phyloP scores from a whole-genome alignment of 1,140 invertebrate genomes.

The Leptoteleia sp. region DNA sequence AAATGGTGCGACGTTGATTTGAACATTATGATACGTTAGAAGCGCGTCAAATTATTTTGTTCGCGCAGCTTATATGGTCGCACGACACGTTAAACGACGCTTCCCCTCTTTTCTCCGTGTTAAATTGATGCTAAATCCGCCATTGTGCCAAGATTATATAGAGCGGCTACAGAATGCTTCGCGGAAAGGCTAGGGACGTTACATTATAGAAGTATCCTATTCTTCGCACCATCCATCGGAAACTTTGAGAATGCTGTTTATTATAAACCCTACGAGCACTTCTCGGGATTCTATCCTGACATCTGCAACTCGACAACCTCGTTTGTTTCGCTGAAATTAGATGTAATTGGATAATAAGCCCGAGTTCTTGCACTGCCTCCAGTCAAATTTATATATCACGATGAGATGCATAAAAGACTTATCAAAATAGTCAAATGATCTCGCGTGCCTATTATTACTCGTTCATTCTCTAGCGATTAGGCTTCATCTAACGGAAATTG shows the following conservation, averaged over 20 bases:
- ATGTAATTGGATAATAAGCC: constrained; percentile 75
- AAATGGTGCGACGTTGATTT: constrained; percentile 73
- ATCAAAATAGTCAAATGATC: constrained; percentile 63
- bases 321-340: constrained; percentile 76
- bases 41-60: constrained; percentile 70
- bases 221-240: constrained; percentile 59
- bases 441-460: constrained; percentile 42
- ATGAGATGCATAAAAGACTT: constrained; percentile 55
- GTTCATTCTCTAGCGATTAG: constrained; percentile 42
- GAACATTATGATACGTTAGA: constrained; percentile 64
- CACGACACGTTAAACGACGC: constrained; percentile 58
- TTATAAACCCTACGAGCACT: constrained; percentile 65
- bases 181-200: constrained; percentile 50
- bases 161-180: constrained; percentile 46
- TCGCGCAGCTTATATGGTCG: constrained; percentile 49
- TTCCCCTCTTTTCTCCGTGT: constrained; percentile 47
- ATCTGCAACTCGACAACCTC: constrained; percentile 76
- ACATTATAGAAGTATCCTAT: constrained; percentile 55
- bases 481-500: constrained; percentile 7
- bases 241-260: constrained; percentile 60
- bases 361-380: constrained; percentile 30
- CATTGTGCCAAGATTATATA: constrained; percentile 63
- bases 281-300: constrained; percentile 72
- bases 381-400: constrained; percentile 52
- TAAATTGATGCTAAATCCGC: constrained; percentile 65